Evolutionary conservation across 1,140 invertebrate genomes (phyloP).

Genomic region (Fopius arisanus): DNA sequence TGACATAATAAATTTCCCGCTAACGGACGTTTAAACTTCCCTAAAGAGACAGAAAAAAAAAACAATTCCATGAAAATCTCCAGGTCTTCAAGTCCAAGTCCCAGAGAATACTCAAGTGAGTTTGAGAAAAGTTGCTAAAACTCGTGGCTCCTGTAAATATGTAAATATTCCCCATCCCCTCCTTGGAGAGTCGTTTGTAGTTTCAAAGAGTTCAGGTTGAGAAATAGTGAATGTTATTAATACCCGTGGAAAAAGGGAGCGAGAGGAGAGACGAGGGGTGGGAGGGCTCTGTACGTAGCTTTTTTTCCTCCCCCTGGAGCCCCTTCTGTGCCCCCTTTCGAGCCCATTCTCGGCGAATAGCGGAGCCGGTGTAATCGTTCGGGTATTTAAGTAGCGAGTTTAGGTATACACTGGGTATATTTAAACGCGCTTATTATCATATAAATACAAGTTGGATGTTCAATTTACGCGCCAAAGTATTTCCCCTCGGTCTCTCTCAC

Average conservation of each 20-base stretch:
- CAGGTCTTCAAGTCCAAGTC: background rate
- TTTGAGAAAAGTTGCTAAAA: constrained; percentile 52
- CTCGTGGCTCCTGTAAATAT: constrained; percentile 38
- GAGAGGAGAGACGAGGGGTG: background rate
- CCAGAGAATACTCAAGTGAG: constrained; percentile 35
- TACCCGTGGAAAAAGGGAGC: constrained; percentile 17
- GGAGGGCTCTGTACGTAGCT: background rate
- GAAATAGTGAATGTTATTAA: constrained; percentile 31
- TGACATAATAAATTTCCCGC: background rate
- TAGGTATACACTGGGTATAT: constrained; percentile 61
- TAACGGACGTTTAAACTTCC: background rate
- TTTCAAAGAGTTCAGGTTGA: background rate
- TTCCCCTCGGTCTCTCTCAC: constrained; percentile 27
- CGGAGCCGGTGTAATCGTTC: constrained; percentile 52
- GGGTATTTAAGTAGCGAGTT: constrained; percentile 64
- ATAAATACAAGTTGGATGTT: constrained; percentile 66
- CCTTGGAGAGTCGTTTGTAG: background rate
- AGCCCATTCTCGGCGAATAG: background rate
- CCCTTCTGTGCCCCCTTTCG: background rate
- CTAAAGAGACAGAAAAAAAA: background rate
- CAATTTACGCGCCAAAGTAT: constrained; percentile 60
- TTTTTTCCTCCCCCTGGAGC: background rate
- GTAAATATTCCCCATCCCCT: constrained; percentile 27
- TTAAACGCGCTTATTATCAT: constrained; percentile 66
- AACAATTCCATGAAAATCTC: constrained; percentile 13